phyloP scores from a whole-genome alignment of 2,797 vertebrate genomes.

The Acridotheres tristis region DNA sequence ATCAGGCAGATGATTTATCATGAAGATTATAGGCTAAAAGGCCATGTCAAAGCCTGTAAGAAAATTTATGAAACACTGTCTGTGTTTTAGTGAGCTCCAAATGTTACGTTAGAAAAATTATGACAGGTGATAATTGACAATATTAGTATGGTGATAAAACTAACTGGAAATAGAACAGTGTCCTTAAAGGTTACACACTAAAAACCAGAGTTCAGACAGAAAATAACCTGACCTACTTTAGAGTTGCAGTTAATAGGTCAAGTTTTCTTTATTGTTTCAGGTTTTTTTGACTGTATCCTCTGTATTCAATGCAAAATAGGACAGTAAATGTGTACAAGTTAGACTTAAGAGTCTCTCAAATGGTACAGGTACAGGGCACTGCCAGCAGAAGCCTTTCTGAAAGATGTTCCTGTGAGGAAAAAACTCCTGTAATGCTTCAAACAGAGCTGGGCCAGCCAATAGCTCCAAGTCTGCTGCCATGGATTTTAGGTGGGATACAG shows the following conservation, averaged over 20 bases:
- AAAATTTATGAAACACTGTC: not conserved
- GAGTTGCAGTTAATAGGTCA: not conserved
- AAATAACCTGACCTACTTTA: not conserved
- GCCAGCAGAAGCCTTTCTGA: not conserved
- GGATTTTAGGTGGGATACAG: not conserved
- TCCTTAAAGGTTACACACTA: not conserved
- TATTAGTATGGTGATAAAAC: not conserved
- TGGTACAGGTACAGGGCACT: not conserved
- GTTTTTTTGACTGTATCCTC: not conserved
- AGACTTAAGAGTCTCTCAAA: not conserved
- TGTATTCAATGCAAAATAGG: not conserved
- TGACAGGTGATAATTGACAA: not conserved
- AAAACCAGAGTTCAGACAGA: not conserved
- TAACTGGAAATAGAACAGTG: not conserved
- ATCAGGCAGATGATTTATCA: not conserved
- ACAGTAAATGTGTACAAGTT: not conserved
- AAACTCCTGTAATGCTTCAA: not conserved
- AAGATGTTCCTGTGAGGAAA: not conserved
- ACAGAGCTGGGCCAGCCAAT: not conserved
- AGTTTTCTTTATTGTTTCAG: not conserved
- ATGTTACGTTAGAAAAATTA: not conserved
- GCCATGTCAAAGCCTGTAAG: not conserved
- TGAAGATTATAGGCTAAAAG: not conserved
- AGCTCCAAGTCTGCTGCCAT: not conserved
- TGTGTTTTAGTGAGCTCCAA: conserved; percentile 9